These are phyloP conservation scores for Cephalopachus bancanus DNA, from an alignment of 2,797 vertebrate species.

Conservation along the genomic window DNA sequence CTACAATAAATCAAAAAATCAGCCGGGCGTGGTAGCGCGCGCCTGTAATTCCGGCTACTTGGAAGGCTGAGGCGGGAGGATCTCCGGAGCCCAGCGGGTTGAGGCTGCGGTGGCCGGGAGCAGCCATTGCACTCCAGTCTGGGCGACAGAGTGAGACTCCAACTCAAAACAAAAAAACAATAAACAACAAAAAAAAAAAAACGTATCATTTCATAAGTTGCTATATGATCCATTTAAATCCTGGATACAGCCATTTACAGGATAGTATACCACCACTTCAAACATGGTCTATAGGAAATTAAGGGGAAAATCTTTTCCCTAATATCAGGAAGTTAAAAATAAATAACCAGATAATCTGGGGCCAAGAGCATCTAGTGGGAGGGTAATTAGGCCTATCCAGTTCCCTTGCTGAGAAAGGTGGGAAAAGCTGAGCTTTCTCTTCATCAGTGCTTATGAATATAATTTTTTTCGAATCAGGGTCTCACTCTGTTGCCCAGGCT, in stretches of 20 bases:
- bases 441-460: not conserved
- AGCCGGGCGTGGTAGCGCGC: no score
- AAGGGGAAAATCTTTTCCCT: not conserved
- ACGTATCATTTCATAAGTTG: not conserved
- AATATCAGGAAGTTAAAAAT: not conserved
- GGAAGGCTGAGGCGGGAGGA: no score
- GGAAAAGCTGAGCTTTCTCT: slow-evolving; percentile 16
- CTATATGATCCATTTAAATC: not conserved
- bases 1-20: no score
- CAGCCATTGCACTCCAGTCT: no score
- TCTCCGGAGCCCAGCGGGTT: no score
- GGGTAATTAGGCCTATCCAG: not conserved
- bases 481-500: no score
- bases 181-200: no score
- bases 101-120: no score
- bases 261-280: not conserved
- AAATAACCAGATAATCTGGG: not conserved
- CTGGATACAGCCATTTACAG: not conserved
- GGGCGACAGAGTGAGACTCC: not conserved
- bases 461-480: no score
- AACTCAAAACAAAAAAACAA: no score
- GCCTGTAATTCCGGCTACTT: no score
- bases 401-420: not conserved
- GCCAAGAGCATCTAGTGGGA: not conserved
- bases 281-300: not conserved